Evolutionary conservation across 2,113 vertebrate genomes (phyloP).

Genomic region (Chaetops frenatus): DNA sequence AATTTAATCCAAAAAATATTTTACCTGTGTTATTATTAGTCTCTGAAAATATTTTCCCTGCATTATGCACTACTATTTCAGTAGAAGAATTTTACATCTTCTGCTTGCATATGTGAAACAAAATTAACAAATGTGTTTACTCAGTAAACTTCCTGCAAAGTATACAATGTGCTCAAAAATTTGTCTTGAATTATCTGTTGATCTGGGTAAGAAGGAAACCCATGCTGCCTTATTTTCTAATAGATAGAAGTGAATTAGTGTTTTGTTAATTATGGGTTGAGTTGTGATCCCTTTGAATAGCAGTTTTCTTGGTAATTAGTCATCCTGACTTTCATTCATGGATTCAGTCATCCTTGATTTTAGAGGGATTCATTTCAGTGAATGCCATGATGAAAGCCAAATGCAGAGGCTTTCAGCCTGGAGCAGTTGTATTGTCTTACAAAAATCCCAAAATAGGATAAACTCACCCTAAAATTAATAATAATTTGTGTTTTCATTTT

Average conservation of each 20-base stretch:
- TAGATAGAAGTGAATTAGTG: neutral
- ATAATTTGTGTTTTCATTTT: neutral
- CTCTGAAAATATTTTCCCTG: neutral
- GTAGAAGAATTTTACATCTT: neutral
- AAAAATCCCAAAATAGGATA: neutral
- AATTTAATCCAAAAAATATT: neutral
- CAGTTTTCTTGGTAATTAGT: conserved; percentile 1
- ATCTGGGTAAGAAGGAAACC: neutral
- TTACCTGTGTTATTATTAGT: neutral
- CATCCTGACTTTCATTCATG: conserved; percentile 18
- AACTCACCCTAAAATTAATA: neutral
- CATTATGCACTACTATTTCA: neutral
- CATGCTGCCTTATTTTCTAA: neutral
- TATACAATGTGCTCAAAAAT: neutral
- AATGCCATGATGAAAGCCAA: neutral
- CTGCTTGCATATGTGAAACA: neutral
- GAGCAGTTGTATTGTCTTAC: neutral
- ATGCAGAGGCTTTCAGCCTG: neutral
- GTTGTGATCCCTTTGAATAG: neutral
- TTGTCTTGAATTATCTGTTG: neutral
- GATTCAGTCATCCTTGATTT: neutral
- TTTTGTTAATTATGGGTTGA: neutral
- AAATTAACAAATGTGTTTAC: neutral
- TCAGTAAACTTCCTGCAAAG: neutral
- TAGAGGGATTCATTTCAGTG: neutral